Percentiles rank a stretch among this genome's conserved stretches.
Conservation (phyloP, 2,888 invertebrate species). For the Torymus texanus region DNA sequence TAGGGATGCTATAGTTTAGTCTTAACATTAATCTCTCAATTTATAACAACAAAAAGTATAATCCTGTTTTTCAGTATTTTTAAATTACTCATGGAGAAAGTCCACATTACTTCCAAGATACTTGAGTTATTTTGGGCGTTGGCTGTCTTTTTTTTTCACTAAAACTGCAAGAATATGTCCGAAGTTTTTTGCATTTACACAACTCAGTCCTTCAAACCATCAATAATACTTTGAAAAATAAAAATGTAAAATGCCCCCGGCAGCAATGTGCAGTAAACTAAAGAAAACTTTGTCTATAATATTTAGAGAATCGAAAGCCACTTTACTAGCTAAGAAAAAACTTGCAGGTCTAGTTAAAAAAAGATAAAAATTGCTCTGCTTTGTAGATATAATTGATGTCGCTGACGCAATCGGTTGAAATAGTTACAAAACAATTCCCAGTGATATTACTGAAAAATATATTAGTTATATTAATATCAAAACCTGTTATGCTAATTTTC, state of each 20-base stretch:
- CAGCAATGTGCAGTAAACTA: too few species aligned
- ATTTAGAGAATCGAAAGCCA: too few species aligned
- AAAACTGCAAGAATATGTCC: neutral
- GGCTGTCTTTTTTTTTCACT: too few species aligned
- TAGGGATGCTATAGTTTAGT: neutral
- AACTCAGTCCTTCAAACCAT: conserved; percentile 4
- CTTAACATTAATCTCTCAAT: conserved; percentile 8
- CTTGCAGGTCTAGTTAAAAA: too few species aligned
- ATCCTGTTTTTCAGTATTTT: neutral
- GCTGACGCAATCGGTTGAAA: too few species aligned
- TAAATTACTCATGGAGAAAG: conserved; percentile 7
- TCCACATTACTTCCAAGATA: neutral
- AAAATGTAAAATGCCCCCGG: too few species aligned
- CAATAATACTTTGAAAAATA: too few species aligned
- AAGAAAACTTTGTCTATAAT: too few species aligned
- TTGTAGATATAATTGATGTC: too few species aligned
- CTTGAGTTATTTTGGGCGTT: neutral
- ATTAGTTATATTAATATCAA: neutral
- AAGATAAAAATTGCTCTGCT: too few species aligned
- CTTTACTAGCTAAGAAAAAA: neutral
- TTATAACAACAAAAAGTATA: neutral
- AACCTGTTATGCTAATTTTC: conserved; percentile 23
- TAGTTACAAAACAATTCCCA: too few species aligned
- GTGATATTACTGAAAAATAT: too few species aligned
- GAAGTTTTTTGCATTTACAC: neutral